Conservation (phyloP, 1,140 invertebrate genomes). For the Drosophila arizonae region DNA sequence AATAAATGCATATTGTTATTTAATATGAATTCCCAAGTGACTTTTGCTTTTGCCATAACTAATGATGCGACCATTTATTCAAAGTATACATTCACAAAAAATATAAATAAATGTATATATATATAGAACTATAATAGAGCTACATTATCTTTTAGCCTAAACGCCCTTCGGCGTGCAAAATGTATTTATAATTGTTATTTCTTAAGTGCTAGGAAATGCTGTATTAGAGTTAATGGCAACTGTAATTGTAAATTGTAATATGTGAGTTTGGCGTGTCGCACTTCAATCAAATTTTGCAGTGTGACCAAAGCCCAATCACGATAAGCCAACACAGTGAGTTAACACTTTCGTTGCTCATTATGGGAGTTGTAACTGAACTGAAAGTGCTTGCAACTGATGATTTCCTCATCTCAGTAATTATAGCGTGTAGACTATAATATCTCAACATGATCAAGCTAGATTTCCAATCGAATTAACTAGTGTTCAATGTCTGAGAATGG, state of each 20-base stretch:
- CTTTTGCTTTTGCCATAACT: neutral
- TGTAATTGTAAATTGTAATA: neutral
- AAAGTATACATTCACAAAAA: neutral
- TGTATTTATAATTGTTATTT: conserved; percentile 14
- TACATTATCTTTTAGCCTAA: conserved; percentile 1
- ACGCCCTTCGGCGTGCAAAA: conserved; percentile 6
- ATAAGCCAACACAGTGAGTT: conserved; percentile 22
- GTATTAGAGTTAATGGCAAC: neutral
- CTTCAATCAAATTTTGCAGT: neutral
- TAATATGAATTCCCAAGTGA: conserved; percentile 7
- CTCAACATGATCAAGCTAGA: too few relatives aligned
- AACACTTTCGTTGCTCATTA: conserved; percentile 12
- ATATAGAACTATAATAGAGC: neutral
- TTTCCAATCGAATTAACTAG: too few relatives aligned
- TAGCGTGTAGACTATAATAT: neutral
- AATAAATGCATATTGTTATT: conserved; percentile 48
- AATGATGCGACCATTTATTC: conserved; percentile 14
- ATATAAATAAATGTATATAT: neutral
- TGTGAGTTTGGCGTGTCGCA: conserved; percentile 2
- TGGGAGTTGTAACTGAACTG: neutral
- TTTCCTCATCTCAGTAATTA: conserved; percentile 9
- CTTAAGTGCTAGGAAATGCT: conserved; percentile 29
- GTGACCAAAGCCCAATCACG: conserved; percentile 9
- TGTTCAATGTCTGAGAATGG: too few relatives aligned
- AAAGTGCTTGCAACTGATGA: neutral